Percentiles rank a stretch among this genome's conserved stretches.
Evolutionary conservation across 2,113 vertebrate species (phyloP).

Genomic region (Sinocyclocheilus anshuiensis): DNA sequence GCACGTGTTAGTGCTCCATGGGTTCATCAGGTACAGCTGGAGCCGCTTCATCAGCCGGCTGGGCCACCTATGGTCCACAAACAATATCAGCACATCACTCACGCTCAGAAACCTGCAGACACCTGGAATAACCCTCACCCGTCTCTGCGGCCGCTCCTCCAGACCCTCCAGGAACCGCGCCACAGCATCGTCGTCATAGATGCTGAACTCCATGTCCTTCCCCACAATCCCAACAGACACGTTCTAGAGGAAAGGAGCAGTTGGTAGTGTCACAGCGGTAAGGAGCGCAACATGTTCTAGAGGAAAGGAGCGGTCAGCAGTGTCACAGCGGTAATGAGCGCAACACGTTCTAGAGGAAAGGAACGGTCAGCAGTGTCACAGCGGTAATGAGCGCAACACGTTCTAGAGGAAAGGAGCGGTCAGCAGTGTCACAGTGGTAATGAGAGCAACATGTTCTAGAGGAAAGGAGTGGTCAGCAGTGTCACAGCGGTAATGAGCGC

Average conservation of each 20-base stretch:
- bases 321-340: too few species aligned
- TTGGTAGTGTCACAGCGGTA: not conserved
- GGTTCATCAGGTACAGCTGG: conserved; percentile 85
- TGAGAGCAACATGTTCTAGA: too few species aligned
- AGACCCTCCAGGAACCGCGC: conserved; percentile 93
- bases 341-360: too few species aligned
- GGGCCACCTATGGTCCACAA: conserved; percentile 72
- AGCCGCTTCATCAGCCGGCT: conserved; percentile 81
- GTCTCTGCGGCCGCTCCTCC: conserved; percentile 96
- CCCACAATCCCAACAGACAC: conserved; percentile 97
- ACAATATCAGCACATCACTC: not conserved
- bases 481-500: too few species aligned
- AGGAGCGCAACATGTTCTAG: too few species aligned
- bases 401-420: too few species aligned
- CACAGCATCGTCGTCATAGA: conserved; percentile 94
- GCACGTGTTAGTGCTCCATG: conserved; percentile 88
- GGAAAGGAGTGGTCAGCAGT: too few species aligned
- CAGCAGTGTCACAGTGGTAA: too few species aligned
- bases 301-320: too few species aligned
- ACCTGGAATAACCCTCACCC: conserved; percentile 71
- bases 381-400: too few species aligned
- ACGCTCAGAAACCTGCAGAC: not conserved
- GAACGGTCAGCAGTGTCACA: too few species aligned
- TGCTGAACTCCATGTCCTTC: conserved; percentile 94
- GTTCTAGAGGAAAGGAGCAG: conserved; percentile 75